These are phyloP conservation scores for Atta cephalotes DNA, from an alignment of 1,140 invertebrate species.

Conservation along the genomic window DNA sequence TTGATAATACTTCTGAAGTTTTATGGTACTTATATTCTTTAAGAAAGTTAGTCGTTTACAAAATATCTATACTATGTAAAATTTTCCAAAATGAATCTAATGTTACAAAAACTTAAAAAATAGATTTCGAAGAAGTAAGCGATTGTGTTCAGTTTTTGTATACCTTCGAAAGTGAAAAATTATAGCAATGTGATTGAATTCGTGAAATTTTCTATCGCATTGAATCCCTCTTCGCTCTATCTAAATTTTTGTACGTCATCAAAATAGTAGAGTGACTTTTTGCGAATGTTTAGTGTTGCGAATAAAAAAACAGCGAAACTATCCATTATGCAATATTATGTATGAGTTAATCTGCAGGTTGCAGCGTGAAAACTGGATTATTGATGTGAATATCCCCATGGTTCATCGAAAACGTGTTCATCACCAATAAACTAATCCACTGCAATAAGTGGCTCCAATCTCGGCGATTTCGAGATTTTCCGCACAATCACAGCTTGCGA, in stretches of 20 bases:
- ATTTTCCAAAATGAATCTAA: neutral
- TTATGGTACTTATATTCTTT: no score
- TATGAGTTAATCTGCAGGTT: neutral
- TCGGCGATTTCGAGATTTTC: conserved; percentile 61
- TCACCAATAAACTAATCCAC: conserved; percentile 49
- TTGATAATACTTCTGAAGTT: no score
- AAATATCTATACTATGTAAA: neutral
- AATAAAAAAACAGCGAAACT: neutral
- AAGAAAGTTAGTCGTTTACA: no score
- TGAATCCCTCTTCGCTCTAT: neutral
- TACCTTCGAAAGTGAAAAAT: neutral
- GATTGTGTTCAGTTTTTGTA: neutral
- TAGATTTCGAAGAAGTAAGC: neutral
- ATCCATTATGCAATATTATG: neutral
- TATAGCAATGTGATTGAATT: neutral
- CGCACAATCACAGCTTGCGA: conserved; percentile 49
- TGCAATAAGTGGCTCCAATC: conserved; percentile 40
- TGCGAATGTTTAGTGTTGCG: neutral
- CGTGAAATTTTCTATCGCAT: neutral
- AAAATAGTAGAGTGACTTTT: neutral
- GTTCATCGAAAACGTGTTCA: conserved; percentile 18
- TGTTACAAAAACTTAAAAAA: neutral
- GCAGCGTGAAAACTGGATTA: neutral
- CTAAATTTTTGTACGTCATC: neutral
- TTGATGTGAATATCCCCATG: no score